Evolutionary conservation across 2,888 invertebrate species (phyloP), one percentile per base, ranked within the genome.

Genomic region (Andricus curvator): DNA sequence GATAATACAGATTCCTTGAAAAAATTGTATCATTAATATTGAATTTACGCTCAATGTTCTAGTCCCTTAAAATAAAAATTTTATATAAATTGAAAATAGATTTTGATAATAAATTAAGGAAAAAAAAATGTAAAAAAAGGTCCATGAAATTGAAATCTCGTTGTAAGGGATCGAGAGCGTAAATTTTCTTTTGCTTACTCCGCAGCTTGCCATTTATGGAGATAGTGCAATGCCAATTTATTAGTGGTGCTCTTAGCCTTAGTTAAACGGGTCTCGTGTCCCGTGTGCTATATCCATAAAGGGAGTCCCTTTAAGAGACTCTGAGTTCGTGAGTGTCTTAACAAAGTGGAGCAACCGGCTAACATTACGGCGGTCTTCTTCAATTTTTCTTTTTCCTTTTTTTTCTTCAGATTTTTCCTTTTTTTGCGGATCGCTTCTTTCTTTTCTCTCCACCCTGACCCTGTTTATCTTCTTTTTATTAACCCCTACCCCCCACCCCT

Each of bases 161-260:
- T 85, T 81, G 85, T 85, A 88, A 88, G 86, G 88, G 85, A 84
- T 86, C 81, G 83, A 82, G 84, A 86, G 88, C 82, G 88, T 86
- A 86, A 89, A 89, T 87, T 88, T 89, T 89, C 88, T 89, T 87
- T 33, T 82, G 84, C 74, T 83, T 84, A 84, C 85, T 82, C 81
- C 78, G 83, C 85, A 56, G 84, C 86, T 86, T 86, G 85, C 89
- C 89, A 89, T 89, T 89, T 89, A 89, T 89, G 90, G 88, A 70
- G 81, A 82, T 86, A 48, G 84, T 81, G 88, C 89, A 88, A 89
- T 89, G 88, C 89, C 90, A 91, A 91, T 91, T 91, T 91, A 91
- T 91, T 91, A 91, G 90, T 86, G 86, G 83, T 89, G 88, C 88
- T 89, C 89, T 89, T 89, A 88, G 90, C 88, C 90, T 88, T 88